Evolutionary conservation across 2,797 vertebrate genomes (phyloP).

Genomic region (Sparidentex hasta): DNA sequence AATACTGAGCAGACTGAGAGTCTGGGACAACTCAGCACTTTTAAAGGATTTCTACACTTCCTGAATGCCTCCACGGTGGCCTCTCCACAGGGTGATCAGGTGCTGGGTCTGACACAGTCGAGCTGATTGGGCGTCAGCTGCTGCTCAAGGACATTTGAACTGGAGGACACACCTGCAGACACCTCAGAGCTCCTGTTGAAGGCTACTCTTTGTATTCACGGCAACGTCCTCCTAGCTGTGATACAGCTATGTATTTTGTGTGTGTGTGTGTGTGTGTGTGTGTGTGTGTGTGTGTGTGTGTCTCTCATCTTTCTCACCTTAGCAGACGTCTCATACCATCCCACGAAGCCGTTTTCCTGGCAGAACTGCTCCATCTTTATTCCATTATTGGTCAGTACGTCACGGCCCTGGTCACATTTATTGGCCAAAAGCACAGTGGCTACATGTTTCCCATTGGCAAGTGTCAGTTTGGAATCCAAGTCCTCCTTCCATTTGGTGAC

Average conservation of each 20-base stretch:
- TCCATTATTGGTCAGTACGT: conserved; percentile 92
- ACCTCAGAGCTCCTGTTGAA: conserved; percentile 19
- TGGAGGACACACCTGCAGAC: conserved; percentile 21
- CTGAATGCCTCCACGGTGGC: conserved; percentile 39
- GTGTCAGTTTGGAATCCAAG: conserved; percentile 97
- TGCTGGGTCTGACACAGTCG: conserved; percentile 29
- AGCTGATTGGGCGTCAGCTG: conserved; percentile 42
- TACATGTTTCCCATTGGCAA: conserved; percentile 94
- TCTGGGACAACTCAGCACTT: conserved; percentile 35
- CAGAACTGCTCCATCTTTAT: conserved; percentile 99
- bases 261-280: too few species aligned
- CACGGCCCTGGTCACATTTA: conserved; percentile 96
- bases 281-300: conserved; percentile 4
- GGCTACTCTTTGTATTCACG: conserved; percentile 14
- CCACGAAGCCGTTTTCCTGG: conserved; percentile 96
- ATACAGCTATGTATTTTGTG: not conserved
- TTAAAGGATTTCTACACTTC: conserved; percentile 38
- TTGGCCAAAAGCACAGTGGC: conserved; percentile 96
- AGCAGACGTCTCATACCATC: conserved; percentile 98
- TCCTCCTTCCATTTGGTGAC: conserved; percentile 99
- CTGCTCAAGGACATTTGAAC: conserved; percentile 39
- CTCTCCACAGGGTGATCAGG: conserved; percentile 41
- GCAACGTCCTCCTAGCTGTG: not conserved
- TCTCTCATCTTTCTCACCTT: conserved; percentile 87
- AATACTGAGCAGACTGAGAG: conserved; percentile 21